Evolutionary conservation across 2,888 invertebrate genomes (phyloP), one percentile per base, ranked within the genome.

Genomic region (Parnassius mnemosyne): DNA sequence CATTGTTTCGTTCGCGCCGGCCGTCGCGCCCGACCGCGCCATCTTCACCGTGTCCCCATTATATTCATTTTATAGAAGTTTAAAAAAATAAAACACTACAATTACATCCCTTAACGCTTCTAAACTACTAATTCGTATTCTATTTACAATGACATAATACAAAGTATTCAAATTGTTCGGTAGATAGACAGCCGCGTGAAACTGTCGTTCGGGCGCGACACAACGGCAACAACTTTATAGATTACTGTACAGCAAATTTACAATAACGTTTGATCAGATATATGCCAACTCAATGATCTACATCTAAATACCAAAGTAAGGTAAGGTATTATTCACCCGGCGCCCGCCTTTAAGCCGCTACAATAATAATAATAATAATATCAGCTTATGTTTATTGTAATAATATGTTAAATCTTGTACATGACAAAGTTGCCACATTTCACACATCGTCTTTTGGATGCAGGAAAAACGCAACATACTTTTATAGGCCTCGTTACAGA

Each of bases 221-320:
- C 20, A 46, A 34, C 81, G 80, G 78, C 78, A 75, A 76, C 64
- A 65, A 76, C 68, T 72, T 41, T 70, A 63, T 76, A 77, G 66
- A 74, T 80, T 79, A 83, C 84, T 88, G 85, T 89, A 88, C 88
- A 88, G 76, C 83, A 84, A 85, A 88, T 88, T 87, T 89, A 89
- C 88, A 89, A 87, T 84, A 86, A 87, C 83, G 80, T 87, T 89
- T 87, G 87, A 88, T 88, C 87, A 83, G 82, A 83, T 20, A 85
- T 87, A 85, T 85, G 83, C 84, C 87, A 89, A 88, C 87, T 87
- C 87, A 85, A 87, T 84, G 77, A 84, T 83, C 84, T 88, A 87
- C 71, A 84, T 84, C 85, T 88, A 88, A 84, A 80, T 78, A 81
- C 80, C 80, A 84, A 80, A 77, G 78, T 85, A 83, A 83, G 77